A percentile compares a stretch with the other conserved stretches of the same genome.
These are phyloP conservation scores for Phataginus tetradactyla DNA, from an alignment of 2,797 vertebrate genomes.

Conservation along the genomic window DNA sequence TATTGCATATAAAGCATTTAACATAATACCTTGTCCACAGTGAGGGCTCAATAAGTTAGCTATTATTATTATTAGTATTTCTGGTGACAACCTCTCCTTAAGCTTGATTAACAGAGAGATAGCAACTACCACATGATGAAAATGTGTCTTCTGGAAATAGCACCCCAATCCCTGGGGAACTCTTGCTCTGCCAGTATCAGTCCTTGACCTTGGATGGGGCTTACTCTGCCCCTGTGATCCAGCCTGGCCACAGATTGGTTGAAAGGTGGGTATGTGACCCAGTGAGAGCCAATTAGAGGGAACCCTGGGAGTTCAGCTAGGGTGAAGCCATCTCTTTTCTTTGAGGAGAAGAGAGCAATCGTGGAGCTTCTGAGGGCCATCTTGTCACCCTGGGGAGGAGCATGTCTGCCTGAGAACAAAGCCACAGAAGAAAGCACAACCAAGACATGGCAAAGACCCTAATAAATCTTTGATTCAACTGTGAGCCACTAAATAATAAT, in stretches of 20 bases:
- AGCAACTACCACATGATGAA: constrained; percentile 4
- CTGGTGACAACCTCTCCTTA: neutral
- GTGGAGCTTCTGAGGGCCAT: neutral
- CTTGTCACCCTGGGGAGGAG: neutral
- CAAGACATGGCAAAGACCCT: neutral
- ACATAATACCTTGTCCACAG: neutral
- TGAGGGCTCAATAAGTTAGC: neutral
- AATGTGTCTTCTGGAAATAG: constrained; percentile 15
- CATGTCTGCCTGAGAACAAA: neutral
- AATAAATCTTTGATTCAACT: neutral
- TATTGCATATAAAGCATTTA: neutral
- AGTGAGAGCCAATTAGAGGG: constrained; percentile 13
- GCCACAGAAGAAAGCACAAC: neutral
- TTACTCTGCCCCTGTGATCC: neutral
- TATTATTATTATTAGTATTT: neutral
- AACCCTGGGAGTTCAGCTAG: constrained; percentile 10
- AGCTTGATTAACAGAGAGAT: neutral
- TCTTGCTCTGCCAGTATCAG: neutral
- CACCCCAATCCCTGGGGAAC: neutral
- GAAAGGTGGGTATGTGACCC: neutral
- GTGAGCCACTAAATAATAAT: constrained; percentile 20
- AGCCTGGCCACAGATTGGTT: neutral
- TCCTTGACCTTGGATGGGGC: neutral
- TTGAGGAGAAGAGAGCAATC: neutral
- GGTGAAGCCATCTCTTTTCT: neutral